Conservation (phyloP, 2,113 vertebrate species). For the Microcebus murinus region DNA sequence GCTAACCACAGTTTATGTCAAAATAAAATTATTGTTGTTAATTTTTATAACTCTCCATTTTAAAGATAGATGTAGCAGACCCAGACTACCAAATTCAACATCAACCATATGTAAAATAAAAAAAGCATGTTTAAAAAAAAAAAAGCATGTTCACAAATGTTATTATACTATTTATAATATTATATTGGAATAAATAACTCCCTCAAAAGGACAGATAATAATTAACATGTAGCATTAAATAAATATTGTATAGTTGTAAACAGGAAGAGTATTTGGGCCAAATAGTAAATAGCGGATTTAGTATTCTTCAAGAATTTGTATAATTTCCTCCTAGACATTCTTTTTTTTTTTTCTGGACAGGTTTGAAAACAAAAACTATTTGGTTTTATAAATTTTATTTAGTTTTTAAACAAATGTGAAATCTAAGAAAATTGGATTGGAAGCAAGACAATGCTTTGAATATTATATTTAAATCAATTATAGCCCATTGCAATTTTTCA, state of each 20-base stretch:
- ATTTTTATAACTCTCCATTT: not conserved
- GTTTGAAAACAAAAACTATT: constrained; percentile 19
- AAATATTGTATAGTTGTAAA: not conserved
- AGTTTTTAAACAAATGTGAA: not conserved
- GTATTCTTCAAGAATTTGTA: not conserved
- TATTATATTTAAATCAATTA: not conserved
- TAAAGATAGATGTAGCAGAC: not conserved
- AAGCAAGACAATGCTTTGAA: constrained; percentile 14
- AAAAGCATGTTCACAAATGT: not conserved
- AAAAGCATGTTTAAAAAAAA: not conserved
- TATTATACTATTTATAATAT: not conserved
- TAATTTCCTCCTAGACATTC: not conserved
- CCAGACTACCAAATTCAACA: not conserved
- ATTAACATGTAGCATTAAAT: not conserved
- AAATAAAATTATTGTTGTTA: not conserved
- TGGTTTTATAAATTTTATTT: not conserved
- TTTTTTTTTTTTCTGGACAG: not conserved
- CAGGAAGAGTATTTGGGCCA: not conserved
- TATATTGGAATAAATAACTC: not conserved
- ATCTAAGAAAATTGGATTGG: not conserved
- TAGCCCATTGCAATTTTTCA: not conserved
- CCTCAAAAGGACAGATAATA: not conserved
- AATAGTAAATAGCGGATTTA: not conserved
- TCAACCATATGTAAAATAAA: not conserved
- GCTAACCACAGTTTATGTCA: not conserved